These are phyloP conservation scores for Ostrea denselamellosa DNA, from an alignment of 1,140 invertebrate species.

Conservation along the genomic window DNA sequence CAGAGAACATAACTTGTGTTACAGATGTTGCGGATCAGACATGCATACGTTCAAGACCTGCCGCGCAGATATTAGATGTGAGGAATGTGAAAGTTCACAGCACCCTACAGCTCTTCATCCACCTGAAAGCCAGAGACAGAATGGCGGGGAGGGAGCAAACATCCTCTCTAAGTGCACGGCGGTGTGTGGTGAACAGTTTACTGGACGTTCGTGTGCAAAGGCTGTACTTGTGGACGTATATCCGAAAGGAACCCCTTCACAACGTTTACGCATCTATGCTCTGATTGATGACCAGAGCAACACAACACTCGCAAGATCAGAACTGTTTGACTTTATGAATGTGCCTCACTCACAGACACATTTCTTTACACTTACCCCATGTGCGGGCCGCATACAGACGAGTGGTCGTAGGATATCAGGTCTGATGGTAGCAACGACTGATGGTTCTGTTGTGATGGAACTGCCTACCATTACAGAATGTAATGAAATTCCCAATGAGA, in stretches of 20 bases:
- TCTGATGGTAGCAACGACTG: neutral
- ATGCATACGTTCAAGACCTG: constrained; percentile 10
- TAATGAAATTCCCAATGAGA: constrained; percentile 32
- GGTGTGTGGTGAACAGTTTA: constrained; percentile 45
- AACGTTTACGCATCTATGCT: constrained; percentile 47
- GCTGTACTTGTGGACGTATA: constrained; percentile 51
- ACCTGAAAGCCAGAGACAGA: neutral
- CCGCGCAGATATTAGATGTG: neutral
- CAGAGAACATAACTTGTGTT: constrained; percentile 40
- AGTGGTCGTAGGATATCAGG: neutral
- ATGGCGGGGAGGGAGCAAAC: neutral
- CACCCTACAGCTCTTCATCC: constrained; percentile 36
- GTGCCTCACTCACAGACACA: neutral
- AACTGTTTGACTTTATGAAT: constrained; percentile 44
- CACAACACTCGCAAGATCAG: constrained; percentile 35
- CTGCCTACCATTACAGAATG: constrained; percentile 4
- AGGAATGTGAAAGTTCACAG: neutral
- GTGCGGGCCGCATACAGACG: neutral
- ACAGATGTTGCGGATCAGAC: constrained; percentile 13
- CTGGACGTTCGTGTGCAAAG: constrained; percentile 56
- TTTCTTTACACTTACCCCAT: neutral
- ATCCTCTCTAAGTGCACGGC: constrained; percentile 45
- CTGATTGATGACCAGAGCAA: constrained; percentile 59
- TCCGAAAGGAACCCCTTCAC: constrained; percentile 38
- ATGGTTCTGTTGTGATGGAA: neutral